Evolutionary conservation across 2,888 invertebrate species (phyloP).

Genomic region (Drosophila multiciliata): DNA sequence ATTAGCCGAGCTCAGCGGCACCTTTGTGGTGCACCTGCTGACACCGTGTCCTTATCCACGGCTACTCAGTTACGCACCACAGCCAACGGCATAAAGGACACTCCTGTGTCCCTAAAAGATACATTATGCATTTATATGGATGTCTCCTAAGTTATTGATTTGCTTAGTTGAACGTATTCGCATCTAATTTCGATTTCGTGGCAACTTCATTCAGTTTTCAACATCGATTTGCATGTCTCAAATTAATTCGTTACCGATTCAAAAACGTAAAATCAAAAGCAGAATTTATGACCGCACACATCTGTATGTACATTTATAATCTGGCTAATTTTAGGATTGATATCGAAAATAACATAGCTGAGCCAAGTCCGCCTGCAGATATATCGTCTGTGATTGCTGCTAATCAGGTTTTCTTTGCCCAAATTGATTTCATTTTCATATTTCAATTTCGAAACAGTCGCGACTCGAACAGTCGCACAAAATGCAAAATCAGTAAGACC

Average conservation of each 20-base stretch:
- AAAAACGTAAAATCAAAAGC: conserved; percentile 54
- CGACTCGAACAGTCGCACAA: conserved; percentile 45
- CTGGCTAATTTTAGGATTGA: conserved; percentile 71
- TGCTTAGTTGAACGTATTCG: conserved; percentile 6
- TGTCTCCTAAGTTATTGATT: conserved; percentile 29
- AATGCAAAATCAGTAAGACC: conserved; percentile 84
- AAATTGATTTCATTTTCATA: conserved; percentile 80
- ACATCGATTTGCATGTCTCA: conserved; percentile 62
- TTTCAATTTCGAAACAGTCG: conserved; percentile 73
- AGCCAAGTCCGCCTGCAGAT: conserved; percentile 58
- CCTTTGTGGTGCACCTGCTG: conserved; percentile 75
- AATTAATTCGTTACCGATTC: conserved; percentile 69
- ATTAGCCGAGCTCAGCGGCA: conserved; percentile 80
- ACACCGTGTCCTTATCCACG: conserved; percentile 51
- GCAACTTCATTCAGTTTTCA: conserved; percentile 62
- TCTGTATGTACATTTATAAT: conserved; percentile 72
- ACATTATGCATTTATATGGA: not conserved
- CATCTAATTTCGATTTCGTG: conserved; percentile 34
- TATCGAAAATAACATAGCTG: conserved; percentile 22
- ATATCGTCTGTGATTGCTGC: conserved; percentile 61
- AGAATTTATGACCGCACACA: conserved; percentile 73
- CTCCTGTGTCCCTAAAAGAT: conserved; percentile 3
- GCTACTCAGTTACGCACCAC: conserved; percentile 80
- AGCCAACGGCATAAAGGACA: conserved; percentile 29
- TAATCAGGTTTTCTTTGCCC: conserved; percentile 74